Conservation (phyloP, 2,113 vertebrate genomes). For the Vulpes lagopus region DNA sequence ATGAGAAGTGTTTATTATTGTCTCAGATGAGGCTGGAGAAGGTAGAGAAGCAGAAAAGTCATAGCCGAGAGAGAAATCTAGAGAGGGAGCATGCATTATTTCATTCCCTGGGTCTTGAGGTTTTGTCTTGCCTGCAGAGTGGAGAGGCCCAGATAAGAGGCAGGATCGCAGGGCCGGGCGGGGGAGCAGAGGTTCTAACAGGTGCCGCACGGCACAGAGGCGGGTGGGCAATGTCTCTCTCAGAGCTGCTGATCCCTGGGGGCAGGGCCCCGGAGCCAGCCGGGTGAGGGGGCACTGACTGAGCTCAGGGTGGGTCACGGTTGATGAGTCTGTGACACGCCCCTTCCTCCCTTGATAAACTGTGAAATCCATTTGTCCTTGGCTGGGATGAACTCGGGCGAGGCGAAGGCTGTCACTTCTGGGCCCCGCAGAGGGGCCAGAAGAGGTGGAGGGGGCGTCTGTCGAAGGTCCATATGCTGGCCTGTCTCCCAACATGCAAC, state of each 20-base stretch:
- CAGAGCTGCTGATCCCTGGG: background rate
- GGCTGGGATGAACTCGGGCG: background rate
- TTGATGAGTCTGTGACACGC: background rate
- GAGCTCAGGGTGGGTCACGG: background rate
- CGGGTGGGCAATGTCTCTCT: background rate
- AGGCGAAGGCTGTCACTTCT: background rate
- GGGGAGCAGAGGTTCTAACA: background rate
- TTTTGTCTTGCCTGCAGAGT: background rate
- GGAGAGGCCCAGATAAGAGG: background rate
- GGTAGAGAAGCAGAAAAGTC: background rate
- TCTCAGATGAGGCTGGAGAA: conserved; percentile 64
- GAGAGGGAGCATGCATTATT: background rate
- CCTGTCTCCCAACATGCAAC: conserved; percentile 5
- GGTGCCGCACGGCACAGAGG: background rate
- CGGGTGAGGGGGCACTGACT: fast-evolving
- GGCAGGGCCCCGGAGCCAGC: background rate
- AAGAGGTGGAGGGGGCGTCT: background rate
- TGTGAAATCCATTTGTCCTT: conserved; percentile 63
- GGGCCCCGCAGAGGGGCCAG: background rate
- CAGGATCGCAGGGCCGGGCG: background rate
- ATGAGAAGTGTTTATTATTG: conserved; percentile 70
- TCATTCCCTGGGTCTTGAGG: background rate
- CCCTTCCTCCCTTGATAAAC: background rate
- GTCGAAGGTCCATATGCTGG: background rate
- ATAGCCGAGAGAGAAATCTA: background rate